phyloP scores from a whole-genome alignment of 2,797 vertebrate species.

The Muraenolepis orangiensis region DNA sequence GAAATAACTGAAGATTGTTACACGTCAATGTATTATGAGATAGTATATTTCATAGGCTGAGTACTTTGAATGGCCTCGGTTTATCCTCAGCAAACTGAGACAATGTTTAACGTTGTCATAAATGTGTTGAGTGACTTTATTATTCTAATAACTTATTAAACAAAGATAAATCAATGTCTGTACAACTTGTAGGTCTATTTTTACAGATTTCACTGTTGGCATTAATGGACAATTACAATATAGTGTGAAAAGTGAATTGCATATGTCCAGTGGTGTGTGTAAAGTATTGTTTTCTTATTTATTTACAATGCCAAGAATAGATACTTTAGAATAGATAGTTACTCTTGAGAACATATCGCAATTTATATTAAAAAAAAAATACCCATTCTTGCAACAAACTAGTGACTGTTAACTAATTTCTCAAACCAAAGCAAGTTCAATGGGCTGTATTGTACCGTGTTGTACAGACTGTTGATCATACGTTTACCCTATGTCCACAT shows the following conservation, averaged over 20 bases:
- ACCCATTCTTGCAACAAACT: constrained; percentile 31
- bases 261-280: constrained; percentile 17
- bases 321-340: no score
- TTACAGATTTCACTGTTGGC: neutral
- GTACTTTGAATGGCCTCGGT: constrained; percentile 14
- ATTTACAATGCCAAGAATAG: constrained; percentile 53
- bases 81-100: neutral
- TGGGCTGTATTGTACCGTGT: constrained; percentile 33
- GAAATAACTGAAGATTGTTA: neutral
- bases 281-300: constrained; percentile 16
- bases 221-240: neutral
- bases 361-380: constrained; percentile 11
- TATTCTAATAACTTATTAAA: constrained; percentile 9
- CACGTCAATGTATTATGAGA: neutral
- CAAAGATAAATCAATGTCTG: neutral
- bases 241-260: neutral
- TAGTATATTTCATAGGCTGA: neutral
- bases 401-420: constrained; percentile 64
- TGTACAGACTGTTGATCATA: neutral
- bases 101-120: constrained; percentile 8
- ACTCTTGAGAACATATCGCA: constrained; percentile 23
- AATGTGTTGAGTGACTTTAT: neutral
- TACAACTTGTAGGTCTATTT: neutral
- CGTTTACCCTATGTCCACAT: no score
- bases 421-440: constrained; percentile 58